Evolutionary conservation across 2,797 vertebrate genomes (phyloP).

Genomic region (Ceryle rudis): DNA sequence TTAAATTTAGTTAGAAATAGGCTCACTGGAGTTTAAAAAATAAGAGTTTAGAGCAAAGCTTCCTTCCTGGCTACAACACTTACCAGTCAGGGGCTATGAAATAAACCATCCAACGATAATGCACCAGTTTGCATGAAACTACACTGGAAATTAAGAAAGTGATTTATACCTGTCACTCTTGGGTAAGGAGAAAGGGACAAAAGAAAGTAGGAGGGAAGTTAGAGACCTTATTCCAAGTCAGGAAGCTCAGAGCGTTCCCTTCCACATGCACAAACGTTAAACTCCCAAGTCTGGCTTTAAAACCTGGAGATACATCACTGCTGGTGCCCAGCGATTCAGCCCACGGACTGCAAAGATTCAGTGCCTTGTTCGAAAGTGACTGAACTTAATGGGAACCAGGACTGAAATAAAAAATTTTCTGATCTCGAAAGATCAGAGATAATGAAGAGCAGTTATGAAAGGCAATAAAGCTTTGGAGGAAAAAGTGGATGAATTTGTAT

Average conservation of each 20-base stretch:
- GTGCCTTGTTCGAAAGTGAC: background rate
- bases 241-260: background rate
- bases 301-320: background rate
- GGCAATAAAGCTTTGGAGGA: background rate
- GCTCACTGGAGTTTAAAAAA: background rate
- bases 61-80: background rate
- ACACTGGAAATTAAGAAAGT: background rate
- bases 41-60: background rate
- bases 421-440: background rate
- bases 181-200: background rate
- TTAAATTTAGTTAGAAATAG: background rate
- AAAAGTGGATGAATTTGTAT: background rate
- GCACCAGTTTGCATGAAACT: background rate
- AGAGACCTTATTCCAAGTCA: background rate
- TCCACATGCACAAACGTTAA: background rate
- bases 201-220: background rate
- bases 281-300: background rate
- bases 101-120: background rate
- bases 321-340: background rate
- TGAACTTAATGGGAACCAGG: background rate
- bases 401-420: background rate
- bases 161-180: background rate
- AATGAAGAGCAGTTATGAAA: background rate
- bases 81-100: background rate
- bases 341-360: background rate